Percentiles rank a stretch among this genome's conserved stretches.
Conservation (phyloP, 2,888 invertebrate species). For the Polyploca ridens region DNA sequence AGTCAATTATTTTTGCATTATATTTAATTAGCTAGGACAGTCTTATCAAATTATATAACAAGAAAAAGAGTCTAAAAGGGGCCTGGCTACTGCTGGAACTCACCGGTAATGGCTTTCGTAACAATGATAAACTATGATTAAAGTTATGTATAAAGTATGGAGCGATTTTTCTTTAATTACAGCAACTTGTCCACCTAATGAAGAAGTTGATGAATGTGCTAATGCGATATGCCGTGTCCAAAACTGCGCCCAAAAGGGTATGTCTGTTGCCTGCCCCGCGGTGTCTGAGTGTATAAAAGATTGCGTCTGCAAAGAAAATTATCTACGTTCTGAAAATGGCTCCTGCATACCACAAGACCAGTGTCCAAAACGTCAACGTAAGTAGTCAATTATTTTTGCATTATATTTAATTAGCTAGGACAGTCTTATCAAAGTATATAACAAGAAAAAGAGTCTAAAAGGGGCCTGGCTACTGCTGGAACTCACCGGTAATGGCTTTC, state of each 20-base stretch:
- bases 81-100: no score
- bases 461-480: no score
- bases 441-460: no score
- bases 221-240: slow-evolving; percentile 9
- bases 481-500: no score
- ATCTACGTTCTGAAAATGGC: slow-evolving; percentile 29
- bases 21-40: no score
- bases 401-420: no score
- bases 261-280: background rate
- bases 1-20: background rate
- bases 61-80: no score
- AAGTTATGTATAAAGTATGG: no score
- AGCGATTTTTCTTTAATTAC: background rate
- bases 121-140: no score
- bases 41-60: no score
- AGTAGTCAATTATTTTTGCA: background rate
- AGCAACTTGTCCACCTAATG: background rate
- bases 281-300: slow-evolving; percentile 8
- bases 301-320: slow-evolving; percentile 36
- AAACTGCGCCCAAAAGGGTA: background rate
- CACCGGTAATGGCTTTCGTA: no score
- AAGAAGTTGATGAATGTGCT: slow-evolving; percentile 15
- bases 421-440: no score
- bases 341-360: slow-evolving; percentile 26
- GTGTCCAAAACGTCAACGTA: background rate